Conservation (phyloP, 1,140 invertebrate genomes). For the Homarus americanus region DNA sequence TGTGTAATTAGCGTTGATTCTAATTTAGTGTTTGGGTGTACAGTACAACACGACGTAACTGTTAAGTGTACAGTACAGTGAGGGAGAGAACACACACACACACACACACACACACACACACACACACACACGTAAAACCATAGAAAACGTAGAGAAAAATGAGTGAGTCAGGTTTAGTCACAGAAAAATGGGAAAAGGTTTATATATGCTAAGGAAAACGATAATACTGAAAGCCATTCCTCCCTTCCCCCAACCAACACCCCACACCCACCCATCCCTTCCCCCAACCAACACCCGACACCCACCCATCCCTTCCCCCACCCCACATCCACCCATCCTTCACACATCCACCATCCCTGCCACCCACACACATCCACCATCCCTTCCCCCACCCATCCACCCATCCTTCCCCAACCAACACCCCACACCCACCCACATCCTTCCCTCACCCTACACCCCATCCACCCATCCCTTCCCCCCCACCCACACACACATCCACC, state of each 20-base stretch:
- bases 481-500: too few relatives aligned
- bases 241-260: background rate
- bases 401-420: background rate
- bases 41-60: too few relatives aligned
- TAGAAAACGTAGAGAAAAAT: background rate
- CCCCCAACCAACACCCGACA: background rate
- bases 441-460: background rate
- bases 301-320: too few relatives aligned
- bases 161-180: background rate
- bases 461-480: background rate
- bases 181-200: background rate
- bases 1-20: too few relatives aligned
- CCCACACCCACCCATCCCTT: background rate
- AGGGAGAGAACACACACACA: too few relatives aligned
- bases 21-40: too few relatives aligned
- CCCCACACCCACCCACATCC: background rate
- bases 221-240: background rate
- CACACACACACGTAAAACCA: too few relatives aligned
- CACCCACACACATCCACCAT: background rate
- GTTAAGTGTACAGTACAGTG: too few relatives aligned
- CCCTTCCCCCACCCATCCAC: background rate
- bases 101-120: too few relatives aligned
- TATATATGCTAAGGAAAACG: background rate
- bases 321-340: background rate
- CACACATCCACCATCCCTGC: too few relatives aligned